Conservation (phyloP, 2,797 vertebrate genomes). For the Anguilla obscura region DNA sequence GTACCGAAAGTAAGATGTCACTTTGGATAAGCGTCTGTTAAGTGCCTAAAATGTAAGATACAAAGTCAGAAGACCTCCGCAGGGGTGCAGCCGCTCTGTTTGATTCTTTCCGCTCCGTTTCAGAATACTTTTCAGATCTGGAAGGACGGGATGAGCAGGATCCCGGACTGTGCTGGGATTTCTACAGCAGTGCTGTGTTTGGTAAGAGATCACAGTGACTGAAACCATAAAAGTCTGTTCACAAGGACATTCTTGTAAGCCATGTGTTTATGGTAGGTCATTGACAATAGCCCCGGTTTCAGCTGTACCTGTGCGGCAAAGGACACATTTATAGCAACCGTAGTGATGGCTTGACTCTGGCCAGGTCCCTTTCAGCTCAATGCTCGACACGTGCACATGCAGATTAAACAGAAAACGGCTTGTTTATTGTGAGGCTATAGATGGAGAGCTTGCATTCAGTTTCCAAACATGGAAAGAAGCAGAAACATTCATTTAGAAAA, state of each 20-base stretch:
- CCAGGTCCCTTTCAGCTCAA: background rate
- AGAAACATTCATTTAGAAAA: background rate
- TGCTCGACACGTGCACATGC: background rate
- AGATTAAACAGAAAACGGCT: background rate
- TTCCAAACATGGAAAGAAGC: background rate
- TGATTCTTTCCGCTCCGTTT: constrained; percentile 15
- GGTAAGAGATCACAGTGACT: constrained; percentile 73
- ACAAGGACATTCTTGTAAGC: background rate
- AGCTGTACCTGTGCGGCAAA: background rate
- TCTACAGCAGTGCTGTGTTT: constrained; percentile 91
- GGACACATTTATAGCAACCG: background rate
- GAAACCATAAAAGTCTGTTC: background rate
- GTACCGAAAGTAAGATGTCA: background rate
- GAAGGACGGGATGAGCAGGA: constrained; percentile 86
- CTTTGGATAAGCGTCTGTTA: background rate
- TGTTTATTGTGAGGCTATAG: background rate
- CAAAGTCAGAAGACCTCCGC: background rate
- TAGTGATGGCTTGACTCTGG: background rate
- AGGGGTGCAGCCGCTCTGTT: background rate
- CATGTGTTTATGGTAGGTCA: background rate
- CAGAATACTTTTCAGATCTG: constrained; percentile 92
- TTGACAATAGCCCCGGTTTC: background rate
- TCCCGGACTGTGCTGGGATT: constrained; percentile 86
- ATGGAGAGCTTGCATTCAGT: no score
- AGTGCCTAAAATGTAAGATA: background rate